Evolutionary conservation across 2,113 vertebrate species (phyloP).

Genomic region (Hemichromis elongatus): DNA sequence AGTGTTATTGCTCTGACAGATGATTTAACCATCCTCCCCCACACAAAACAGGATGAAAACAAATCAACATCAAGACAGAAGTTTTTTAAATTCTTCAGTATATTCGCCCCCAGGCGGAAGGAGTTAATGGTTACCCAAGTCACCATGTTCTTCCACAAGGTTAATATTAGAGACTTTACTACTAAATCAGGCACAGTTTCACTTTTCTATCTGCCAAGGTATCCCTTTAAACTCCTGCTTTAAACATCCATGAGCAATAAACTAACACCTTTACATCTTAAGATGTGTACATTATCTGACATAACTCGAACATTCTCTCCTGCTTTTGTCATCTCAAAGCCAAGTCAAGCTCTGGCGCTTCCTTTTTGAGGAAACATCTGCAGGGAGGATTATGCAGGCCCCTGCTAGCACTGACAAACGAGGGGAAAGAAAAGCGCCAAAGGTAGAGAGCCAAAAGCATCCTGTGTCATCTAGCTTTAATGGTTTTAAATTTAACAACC

Average conservation of each 20-base stretch:
- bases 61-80: not conserved
- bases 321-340: not conserved
- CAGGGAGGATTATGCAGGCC: constrained; percentile 10
- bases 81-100: not conserved
- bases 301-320: not conserved
- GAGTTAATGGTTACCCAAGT: not conserved
- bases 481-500: not conserved
- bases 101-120: not conserved
- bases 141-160: not conserved
- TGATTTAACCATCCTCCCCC: not conserved
- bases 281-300: not conserved
- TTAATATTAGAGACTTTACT: constrained; percentile 4
- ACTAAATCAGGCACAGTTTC: not conserved
- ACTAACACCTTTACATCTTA: not conserved
- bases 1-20: not conserved
- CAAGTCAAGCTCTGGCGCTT: constrained; percentile 9
- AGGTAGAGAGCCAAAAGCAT: not conserved
- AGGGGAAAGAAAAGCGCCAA: not conserved
- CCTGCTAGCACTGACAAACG: constrained; percentile 1
- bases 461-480: not conserved
- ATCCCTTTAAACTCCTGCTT: not conserved
- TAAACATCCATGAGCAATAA: not conserved
- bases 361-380: constrained; percentile 61
- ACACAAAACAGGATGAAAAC: not conserved
- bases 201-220: not conserved